Evolutionary conservation across 2,888 invertebrate genomes (phyloP).

Genomic region (Metellina segmentata): DNA sequence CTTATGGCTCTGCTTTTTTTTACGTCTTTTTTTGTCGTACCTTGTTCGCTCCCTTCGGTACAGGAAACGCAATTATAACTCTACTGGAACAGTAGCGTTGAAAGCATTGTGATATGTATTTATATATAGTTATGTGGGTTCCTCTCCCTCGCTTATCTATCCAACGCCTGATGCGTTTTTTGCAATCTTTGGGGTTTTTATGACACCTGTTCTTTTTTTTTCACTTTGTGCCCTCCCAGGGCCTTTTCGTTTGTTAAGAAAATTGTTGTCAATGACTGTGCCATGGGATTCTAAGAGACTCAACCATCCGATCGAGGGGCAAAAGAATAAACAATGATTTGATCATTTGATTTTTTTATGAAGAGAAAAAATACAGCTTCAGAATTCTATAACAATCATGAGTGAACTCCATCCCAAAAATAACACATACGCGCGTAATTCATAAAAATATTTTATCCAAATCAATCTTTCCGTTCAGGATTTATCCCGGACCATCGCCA

Average conservation of each 20-base stretch:
- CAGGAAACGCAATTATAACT: slow-evolving; percentile 15
- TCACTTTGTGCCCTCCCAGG: neutral
- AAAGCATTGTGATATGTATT: neutral
- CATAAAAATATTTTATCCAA: too few relatives aligned
- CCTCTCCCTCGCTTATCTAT: neutral
- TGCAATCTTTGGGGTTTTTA: slow-evolving; percentile 32
- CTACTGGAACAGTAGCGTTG: neutral
- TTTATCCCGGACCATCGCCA: too few relatives aligned
- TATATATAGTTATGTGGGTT: neutral
- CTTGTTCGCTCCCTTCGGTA: neutral
- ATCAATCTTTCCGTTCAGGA: too few relatives aligned
- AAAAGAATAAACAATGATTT: neutral
- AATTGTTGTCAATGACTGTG: neutral
- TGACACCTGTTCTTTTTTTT: slow-evolving; percentile 20
- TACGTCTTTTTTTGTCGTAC: neutral
- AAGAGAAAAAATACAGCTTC: too few relatives aligned
- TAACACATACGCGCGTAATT: too few relatives aligned
- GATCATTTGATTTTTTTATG: too few relatives aligned
- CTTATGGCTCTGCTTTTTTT: neutral
- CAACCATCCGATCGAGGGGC: slow-evolving; percentile 10
- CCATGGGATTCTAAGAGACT: neutral
- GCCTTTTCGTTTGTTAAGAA: neutral
- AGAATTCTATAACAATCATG: too few relatives aligned
- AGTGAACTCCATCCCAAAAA: too few relatives aligned
- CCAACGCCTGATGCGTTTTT: slow-evolving; percentile 12